These are phyloP conservation scores for Strix occidentalis DNA, from an alignment of 2,797 vertebrate genomes.

Conservation along the genomic window DNA sequence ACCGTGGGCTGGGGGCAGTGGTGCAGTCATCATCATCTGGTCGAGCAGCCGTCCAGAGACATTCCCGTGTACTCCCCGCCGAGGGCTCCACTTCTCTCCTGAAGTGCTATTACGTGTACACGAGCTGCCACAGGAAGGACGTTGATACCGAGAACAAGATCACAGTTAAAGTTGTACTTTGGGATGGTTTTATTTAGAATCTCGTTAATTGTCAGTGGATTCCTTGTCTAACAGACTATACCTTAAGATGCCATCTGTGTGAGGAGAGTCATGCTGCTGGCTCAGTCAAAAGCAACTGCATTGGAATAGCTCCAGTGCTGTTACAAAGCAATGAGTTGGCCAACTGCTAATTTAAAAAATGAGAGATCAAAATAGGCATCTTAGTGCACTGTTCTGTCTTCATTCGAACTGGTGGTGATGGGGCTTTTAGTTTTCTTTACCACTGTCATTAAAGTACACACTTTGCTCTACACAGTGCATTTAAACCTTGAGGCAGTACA, in stretches of 20 bases:
- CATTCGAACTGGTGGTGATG: neutral
- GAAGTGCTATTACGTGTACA: neutral
- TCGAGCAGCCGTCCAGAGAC: neutral
- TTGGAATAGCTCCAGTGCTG: neutral
- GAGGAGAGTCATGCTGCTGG: neutral
- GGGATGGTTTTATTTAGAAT: neutral
- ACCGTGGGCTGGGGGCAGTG: neutral
- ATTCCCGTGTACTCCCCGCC: fast-evolving
- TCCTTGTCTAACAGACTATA: neutral
- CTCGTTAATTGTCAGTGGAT: neutral
- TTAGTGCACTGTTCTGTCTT: neutral
- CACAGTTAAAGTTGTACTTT: neutral
- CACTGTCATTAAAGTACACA: neutral
- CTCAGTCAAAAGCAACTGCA: neutral
- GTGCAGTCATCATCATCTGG: too few species aligned
- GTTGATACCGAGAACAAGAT: too few species aligned
- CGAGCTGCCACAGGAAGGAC: neutral
- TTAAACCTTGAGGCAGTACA: neutral
- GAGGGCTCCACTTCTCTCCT: neutral
- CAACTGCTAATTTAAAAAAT: neutral
- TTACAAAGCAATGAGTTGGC: neutral
- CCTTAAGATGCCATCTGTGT: neutral
- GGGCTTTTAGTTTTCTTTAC: neutral
- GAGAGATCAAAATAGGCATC: neutral
- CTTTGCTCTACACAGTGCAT: neutral